These are phyloP conservation scores for Pachydiplax longipennis DNA, from an alignment of 2,888 invertebrate species.

Conservation along the genomic window DNA sequence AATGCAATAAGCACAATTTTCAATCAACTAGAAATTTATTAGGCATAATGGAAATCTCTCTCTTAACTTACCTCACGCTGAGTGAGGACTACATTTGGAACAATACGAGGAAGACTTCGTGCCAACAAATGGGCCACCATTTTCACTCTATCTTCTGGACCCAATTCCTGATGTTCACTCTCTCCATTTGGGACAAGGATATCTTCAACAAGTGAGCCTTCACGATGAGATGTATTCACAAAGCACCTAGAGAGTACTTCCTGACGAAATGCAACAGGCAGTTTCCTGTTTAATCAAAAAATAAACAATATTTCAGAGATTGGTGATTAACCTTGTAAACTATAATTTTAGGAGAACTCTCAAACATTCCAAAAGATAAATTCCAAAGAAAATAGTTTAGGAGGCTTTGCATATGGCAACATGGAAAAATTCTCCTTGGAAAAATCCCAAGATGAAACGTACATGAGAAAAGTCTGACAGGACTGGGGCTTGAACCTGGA, in stretches of 20 bases:
- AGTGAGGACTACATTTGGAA: conserved; percentile 72
- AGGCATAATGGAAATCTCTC: neutral
- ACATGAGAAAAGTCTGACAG: too few species aligned
- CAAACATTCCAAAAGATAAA: too few species aligned
- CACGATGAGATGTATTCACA: conserved; percentile 58
- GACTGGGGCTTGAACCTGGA: too few species aligned
- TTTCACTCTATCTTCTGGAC: conserved; percentile 52
- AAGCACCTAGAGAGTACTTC: conserved; percentile 64
- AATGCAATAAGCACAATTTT: neutral
- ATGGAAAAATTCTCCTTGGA: too few species aligned
- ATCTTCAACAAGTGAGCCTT: conserved; percentile 54
- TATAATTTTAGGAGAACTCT: too few species aligned
- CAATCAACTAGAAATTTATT: neutral
- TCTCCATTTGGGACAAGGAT: conserved; percentile 46
- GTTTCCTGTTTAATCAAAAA: conserved; percentile 58
- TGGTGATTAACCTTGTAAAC: too few species aligned
- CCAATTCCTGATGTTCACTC: neutral
- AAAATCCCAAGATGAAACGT: too few species aligned
- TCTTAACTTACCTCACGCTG: conserved; percentile 65
- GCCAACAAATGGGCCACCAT: conserved; percentile 62
- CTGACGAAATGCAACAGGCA: conserved; percentile 64
- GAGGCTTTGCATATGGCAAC: too few species aligned
- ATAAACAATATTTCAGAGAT: neutral
- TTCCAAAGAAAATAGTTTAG: too few species aligned
- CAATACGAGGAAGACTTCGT: conserved; percentile 67